These are phyloP conservation scores for Euwallacea similis DNA, from an alignment of 1,140 invertebrate species.

Conservation along the genomic window DNA sequence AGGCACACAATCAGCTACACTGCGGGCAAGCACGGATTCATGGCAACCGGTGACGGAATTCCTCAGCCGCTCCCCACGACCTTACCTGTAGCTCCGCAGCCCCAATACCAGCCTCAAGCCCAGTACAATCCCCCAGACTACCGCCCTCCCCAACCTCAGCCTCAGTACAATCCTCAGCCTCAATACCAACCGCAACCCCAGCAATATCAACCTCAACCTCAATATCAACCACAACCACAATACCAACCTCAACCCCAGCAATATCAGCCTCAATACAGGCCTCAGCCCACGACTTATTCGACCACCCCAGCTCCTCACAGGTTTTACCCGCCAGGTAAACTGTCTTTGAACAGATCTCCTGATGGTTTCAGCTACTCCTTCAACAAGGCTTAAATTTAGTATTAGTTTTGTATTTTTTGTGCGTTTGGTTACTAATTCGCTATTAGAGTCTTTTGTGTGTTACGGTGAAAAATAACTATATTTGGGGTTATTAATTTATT, in stretches of 20 bases:
- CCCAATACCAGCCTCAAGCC: conserved; percentile 63
- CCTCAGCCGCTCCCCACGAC: conserved; percentile 70
- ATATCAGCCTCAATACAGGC: conserved; percentile 54
- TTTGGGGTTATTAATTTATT: no score
- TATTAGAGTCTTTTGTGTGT: no score
- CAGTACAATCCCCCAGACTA: conserved; percentile 59
- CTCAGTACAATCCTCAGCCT: conserved; percentile 61
- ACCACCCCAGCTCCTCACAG: conserved; percentile 70
- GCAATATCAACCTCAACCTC: conserved; percentile 58
- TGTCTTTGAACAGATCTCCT: conserved; percentile 78
- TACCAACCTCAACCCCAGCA: conserved; percentile 52
- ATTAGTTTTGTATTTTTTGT: background rate
- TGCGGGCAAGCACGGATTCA: conserved; percentile 80
- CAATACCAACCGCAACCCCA: conserved; percentile 59
- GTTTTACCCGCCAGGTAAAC: conserved; percentile 80
- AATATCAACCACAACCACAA: conserved; percentile 54
- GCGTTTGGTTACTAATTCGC: no score
- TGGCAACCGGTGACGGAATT: conserved; percentile 77
- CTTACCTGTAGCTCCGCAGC: conserved; percentile 60
- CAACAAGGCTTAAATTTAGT: conserved; percentile 27
- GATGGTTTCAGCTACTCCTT: conserved; percentile 60
- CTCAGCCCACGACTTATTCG: conserved; percentile 31
- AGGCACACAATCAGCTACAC: conserved; percentile 79
- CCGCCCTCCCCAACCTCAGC: conserved; percentile 60
- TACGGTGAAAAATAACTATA: no score